Percentiles rank a stretch among this genome's conserved stretches.
These are phyloP conservation scores for Cantharis flavilabris DNA, from an alignment of 2,888 invertebrate species.

Conservation along the genomic window DNA sequence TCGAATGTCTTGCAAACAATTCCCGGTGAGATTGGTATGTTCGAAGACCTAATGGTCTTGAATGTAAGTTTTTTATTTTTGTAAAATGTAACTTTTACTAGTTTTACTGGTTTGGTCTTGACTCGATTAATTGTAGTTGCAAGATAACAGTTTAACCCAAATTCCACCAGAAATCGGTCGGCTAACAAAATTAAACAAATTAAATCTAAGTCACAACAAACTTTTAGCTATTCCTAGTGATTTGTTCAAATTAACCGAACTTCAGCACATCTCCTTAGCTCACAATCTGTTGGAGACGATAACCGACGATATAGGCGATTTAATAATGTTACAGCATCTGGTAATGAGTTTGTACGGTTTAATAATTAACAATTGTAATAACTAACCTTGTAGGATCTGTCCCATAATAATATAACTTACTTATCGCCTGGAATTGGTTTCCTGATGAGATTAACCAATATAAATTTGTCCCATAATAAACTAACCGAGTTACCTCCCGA, in stretches of 20 bases:
- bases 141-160: conserved; percentile 77
- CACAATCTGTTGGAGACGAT: conserved; percentile 73
- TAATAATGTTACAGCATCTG: conserved; percentile 77
- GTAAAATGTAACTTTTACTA: neutral
- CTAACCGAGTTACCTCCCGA: conserved; percentile 78
- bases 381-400: conserved; percentile 68
- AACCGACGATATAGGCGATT: conserved; percentile 74
- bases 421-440: conserved; percentile 85
- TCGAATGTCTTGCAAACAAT: conserved; percentile 70
- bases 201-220: conserved; percentile 74
- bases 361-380: conserved; percentile 13
- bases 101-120: neutral
- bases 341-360: conserved; percentile 51
- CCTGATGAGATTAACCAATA: conserved; percentile 73
- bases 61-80: conserved; percentile 60
- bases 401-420: conserved; percentile 72
- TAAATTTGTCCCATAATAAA: conserved; percentile 77
- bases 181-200: conserved; percentile 67
- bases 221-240: conserved; percentile 64
- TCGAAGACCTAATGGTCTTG: conserved; percentile 70
- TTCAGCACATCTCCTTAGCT: conserved; percentile 74
- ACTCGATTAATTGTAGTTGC: conserved; percentile 64
- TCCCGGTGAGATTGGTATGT: conserved; percentile 66
- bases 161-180: conserved; percentile 76
- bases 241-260: conserved; percentile 70